Evolutionary conservation across 2,797 vertebrate species (phyloP).

Genomic region (Anisognathus igniventris): DNA sequence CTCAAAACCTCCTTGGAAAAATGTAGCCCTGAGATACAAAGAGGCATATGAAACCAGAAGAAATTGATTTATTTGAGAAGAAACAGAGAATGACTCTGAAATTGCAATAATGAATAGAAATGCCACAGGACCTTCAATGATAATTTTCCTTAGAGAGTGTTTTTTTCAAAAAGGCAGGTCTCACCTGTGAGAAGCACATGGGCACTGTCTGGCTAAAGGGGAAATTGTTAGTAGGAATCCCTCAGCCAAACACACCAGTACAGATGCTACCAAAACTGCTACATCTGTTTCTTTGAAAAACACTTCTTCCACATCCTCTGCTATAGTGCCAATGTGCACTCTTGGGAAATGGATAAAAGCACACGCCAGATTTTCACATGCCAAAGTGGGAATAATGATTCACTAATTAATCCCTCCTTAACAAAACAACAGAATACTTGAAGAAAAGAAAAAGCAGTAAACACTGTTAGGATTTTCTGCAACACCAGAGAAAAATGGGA

Average conservation of each 20-base stretch:
- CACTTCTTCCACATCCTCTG: constrained; percentile 62
- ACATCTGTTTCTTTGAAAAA: constrained; percentile 68
- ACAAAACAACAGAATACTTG: constrained; percentile 39
- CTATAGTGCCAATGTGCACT: constrained; percentile 39
- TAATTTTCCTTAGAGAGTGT: background rate
- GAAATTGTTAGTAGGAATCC: constrained; percentile 8
- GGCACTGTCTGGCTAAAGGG: background rate
- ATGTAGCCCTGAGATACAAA: background rate
- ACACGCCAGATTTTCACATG: constrained; percentile 50
- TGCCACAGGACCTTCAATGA: background rate
- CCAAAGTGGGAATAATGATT: constrained; percentile 62
- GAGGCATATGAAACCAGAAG: background rate
- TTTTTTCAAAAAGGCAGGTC: background rate
- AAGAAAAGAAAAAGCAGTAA: constrained; percentile 1
- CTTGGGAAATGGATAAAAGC: constrained; percentile 66
- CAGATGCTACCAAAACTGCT: constrained; percentile 37
- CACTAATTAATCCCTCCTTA: constrained; percentile 60
- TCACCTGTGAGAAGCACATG: constrained; percentile 10
- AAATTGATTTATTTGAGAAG: background rate
- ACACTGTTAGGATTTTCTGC: constrained; percentile 2
- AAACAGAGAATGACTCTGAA: background rate
- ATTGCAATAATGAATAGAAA: background rate
- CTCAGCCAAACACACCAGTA: background rate
- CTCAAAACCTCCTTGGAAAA: background rate
- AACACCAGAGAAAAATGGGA: constrained; percentile 16